Percentiles rank a stretch among this genome's conserved stretches.
Conservation (phyloP, 2,888 invertebrate species). For the Zhuqinia jingwanae region DNA sequence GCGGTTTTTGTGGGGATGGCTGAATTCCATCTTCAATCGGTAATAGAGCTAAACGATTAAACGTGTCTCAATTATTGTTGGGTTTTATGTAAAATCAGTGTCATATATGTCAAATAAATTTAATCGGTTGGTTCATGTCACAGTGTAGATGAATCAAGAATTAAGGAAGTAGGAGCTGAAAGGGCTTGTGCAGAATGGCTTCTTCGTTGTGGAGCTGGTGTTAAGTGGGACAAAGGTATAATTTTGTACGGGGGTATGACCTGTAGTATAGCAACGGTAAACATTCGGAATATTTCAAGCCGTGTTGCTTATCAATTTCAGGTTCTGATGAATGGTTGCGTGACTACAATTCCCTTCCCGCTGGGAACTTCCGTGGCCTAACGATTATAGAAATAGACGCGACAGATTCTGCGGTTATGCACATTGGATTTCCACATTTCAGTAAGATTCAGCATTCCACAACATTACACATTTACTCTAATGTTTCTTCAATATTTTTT, state of each 20-base stretch:
- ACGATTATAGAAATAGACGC: conserved; percentile 89
- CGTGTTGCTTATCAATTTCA: not conserved
- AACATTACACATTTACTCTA: too few species aligned
- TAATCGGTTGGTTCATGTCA: not conserved
- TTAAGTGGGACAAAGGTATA: conserved; percentile 85
- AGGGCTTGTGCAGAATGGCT: conserved; percentile 97
- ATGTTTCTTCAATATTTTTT: too few species aligned
- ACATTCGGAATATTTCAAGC: too few species aligned
- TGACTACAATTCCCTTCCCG: conserved; percentile 90
- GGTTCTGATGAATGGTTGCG: conserved; percentile 81
- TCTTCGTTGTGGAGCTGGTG: conserved; percentile 92
- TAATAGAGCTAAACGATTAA: too few species aligned
- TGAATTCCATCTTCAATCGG: conserved; percentile 80
- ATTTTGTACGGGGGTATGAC: too few species aligned
- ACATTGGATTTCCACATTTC: conserved; percentile 92
- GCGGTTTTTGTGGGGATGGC: conserved; percentile 79
- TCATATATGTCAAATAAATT: not conserved
- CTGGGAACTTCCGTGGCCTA: conserved; percentile 82
- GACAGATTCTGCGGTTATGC: conserved; percentile 89
- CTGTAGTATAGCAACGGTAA: too few species aligned
- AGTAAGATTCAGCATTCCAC: too few species aligned
- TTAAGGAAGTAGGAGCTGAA: conserved; percentile 90
- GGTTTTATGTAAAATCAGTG: too few species aligned
- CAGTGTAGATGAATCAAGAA: conserved; percentile 86
- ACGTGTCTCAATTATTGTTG: too few species aligned